A percentile compares a stretch with the other conserved stretches of the same genome.
Evolutionary conservation across 37 sponge, comb jelly and placozoan genomes (phyloP).

Genomic region (Spongia lamella): DNA sequence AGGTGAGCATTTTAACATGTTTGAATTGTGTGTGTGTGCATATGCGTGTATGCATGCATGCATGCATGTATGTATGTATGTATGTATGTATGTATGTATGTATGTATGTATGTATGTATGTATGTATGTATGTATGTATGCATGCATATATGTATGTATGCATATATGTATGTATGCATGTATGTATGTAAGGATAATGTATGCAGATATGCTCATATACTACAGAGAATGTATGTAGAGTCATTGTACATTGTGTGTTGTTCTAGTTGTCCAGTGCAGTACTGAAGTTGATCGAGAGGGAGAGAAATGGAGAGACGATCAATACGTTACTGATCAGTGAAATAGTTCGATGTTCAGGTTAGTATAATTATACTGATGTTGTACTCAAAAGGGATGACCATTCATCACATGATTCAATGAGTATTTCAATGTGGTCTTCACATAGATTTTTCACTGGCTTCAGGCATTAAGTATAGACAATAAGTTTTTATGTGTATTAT

Average conservation of each 20-base stretch:
- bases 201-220: conserved; percentile 7
- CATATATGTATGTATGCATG: background rate
- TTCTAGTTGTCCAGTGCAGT: conserved; percentile 83
- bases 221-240: background rate
- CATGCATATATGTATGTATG: no score
- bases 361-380: no score
- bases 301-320: conserved; percentile 95
- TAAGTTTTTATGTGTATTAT: no score
- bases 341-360: conserved; percentile 88
- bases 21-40: background rate
- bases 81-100: background rate
- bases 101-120: conserved; percentile 1
- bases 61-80: background rate
- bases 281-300: conserved; percentile 85
- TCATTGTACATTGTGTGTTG: no score
- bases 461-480: no score
- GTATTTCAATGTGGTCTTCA: no score
- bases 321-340: conserved; percentile 94
- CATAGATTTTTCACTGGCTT: background rate
- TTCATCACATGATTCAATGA: no score
- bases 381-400: no score
- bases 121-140: no score
- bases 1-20: no score
- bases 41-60: background rate
- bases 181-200: background rate